Conservation (phyloP, 2,888 invertebrate species). For the Lasioglossum malachurum region DNA sequence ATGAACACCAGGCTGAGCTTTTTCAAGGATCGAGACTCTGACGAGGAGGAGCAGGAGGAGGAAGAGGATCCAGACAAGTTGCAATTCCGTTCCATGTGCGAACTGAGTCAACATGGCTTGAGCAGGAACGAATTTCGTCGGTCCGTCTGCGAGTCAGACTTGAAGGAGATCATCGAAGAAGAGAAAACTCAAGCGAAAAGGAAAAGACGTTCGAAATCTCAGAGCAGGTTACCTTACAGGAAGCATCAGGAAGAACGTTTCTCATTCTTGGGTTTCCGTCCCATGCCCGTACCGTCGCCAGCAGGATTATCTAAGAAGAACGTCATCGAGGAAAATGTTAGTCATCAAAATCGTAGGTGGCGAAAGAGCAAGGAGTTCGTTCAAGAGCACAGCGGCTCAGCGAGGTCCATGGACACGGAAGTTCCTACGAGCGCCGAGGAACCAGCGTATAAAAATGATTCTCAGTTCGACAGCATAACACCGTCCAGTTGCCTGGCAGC, state of each 20-base stretch:
- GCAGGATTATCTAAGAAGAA: conserved; percentile 58
- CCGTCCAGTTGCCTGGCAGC: conserved; percentile 87
- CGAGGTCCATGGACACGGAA: conserved; percentile 37
- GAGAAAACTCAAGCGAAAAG: conserved; percentile 75
- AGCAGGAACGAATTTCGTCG: conserved; percentile 77
- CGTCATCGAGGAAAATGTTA: conserved; percentile 58
- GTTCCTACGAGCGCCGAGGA: conserved; percentile 42
- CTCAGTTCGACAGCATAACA: conserved; percentile 79
- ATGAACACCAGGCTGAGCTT: conserved; percentile 90
- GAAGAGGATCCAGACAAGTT: conserved; percentile 68
- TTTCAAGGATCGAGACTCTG: conserved; percentile 84
- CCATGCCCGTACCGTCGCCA: conserved; percentile 65
- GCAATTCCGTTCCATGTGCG: conserved; percentile 78
- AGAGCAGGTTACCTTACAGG: conserved; percentile 75
- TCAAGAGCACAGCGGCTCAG: conserved; percentile 33
- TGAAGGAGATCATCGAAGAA: conserved; percentile 77
- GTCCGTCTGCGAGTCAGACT: conserved; percentile 79
- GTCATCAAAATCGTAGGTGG: conserved; percentile 68
- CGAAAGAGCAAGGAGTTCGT: conserved; percentile 66
- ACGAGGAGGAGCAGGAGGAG: conserved; percentile 65
- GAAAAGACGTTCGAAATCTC: conserved; percentile 81
- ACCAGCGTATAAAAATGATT: conserved; percentile 41
- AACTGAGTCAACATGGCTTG: conserved; percentile 70
- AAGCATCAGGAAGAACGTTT: conserved; percentile 74
- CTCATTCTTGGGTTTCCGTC: conserved; percentile 75